Percentiles rank a stretch among this genome's conserved stretches.
These are phyloP conservation scores for Platanista minor DNA, from an alignment of 2,113 vertebrate species.

Conservation along the genomic window DNA sequence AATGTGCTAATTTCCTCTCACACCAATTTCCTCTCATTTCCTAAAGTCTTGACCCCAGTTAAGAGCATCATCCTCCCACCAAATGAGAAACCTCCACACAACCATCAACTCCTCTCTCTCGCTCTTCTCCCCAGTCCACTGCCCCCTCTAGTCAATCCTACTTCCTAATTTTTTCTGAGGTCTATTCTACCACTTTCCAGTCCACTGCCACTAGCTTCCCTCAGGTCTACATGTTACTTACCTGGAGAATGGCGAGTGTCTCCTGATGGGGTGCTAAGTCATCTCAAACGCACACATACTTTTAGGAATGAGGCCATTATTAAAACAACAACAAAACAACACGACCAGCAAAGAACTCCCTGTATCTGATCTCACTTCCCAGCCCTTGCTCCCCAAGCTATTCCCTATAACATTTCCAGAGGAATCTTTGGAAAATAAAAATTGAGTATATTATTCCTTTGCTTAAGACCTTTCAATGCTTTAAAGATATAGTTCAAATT, in stretches of 20 bases:
- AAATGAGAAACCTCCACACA: neutral
- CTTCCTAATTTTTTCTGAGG: neutral
- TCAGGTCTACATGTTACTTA: neutral
- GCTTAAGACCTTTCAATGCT: neutral
- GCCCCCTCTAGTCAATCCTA: neutral
- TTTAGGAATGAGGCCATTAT: neutral
- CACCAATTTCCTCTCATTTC: neutral
- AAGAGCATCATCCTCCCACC: neutral
- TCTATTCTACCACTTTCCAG: neutral
- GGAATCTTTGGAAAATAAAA: constrained; percentile 25
- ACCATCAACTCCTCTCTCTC: neutral
- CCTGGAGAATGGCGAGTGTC: neutral
- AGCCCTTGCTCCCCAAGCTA: neutral
- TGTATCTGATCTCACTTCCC: neutral
- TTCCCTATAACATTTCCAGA: neutral
- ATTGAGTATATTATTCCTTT: neutral
- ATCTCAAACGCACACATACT: neutral
- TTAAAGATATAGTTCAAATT: neutral
- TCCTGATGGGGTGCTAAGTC: neutral
- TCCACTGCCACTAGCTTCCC: neutral
- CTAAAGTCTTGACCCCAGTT: neutral
- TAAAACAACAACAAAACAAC: neutral
- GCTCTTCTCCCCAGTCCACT: neutral
- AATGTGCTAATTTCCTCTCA: neutral
- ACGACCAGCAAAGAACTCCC: neutral